These are phyloP conservation scores for Callithrix jacchus DNA, from an alignment of 2,113 vertebrate genomes.

Conservation along the genomic window DNA sequence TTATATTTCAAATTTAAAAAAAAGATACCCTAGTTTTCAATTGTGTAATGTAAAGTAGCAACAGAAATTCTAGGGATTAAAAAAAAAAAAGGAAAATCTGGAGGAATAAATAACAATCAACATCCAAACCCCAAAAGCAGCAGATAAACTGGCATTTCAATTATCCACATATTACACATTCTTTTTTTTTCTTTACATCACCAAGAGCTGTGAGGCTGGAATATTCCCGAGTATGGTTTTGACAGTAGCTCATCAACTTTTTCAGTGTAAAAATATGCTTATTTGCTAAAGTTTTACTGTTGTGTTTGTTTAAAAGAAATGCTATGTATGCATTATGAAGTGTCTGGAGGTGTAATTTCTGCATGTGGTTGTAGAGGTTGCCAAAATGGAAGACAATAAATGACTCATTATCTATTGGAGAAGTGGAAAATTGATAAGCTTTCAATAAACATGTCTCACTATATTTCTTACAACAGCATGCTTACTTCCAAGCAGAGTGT, in stretches of 20 bases:
- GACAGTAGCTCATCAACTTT: not conserved
- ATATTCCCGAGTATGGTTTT: accelerated
- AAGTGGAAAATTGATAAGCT: not conserved
- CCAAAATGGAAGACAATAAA: not conserved
- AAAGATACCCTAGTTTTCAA: not conserved
- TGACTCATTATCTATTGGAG: not conserved
- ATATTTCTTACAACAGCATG: not conserved
- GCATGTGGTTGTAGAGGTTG: not conserved
- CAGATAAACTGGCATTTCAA: not conserved
- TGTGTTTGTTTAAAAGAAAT: not conserved
- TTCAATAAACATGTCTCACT: not conserved
- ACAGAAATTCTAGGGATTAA: not conserved
- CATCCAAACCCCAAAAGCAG: not conserved
- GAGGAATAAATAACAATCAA: not conserved
- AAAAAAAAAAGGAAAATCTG: not conserved
- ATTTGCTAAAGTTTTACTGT: not conserved
- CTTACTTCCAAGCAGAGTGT: not conserved
- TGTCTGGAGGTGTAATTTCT: not conserved
- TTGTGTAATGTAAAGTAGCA: not conserved
- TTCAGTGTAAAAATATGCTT: not conserved
- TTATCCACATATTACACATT: too few relatives aligned
- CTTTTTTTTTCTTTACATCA: not conserved
- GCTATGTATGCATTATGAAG: not conserved
- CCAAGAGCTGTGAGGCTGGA: not conserved
- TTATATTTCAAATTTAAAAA: not conserved